These are phyloP conservation scores for Schizopygopsis pylzovi DNA, from an alignment of 2,797 vertebrate genomes.

Conservation along the genomic window DNA sequence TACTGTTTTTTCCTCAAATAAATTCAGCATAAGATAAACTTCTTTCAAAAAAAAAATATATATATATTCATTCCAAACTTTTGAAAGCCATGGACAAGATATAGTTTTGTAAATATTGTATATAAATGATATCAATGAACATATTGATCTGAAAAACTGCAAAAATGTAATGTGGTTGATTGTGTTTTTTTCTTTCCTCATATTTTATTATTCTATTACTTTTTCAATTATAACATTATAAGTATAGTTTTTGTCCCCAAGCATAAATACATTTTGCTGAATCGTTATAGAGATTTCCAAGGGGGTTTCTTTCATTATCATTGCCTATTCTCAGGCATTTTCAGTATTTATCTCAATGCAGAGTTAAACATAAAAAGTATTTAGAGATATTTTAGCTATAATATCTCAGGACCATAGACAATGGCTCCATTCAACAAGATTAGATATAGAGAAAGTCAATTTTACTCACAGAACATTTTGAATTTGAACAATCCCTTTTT, in stretches of 20 bases:
- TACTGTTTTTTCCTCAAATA: not conserved
- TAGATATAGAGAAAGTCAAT: not conserved
- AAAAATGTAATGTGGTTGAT: not conserved
- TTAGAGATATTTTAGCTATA: not conserved
- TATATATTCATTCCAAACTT: not conserved
- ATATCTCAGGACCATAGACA: not conserved
- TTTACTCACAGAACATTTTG: not conserved
- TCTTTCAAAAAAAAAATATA: not conserved
- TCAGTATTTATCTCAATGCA: not conserved
- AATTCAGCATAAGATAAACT: not conserved
- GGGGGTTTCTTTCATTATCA: not conserved
- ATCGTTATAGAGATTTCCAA: not conserved
- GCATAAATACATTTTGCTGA: not conserved
- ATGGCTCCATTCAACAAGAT: not conserved
- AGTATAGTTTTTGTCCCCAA: no score
- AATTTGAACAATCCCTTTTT: not conserved
- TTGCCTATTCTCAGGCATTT: not conserved
- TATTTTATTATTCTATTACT: not conserved
- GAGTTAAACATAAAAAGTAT: not conserved
- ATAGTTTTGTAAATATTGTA: not conserved
- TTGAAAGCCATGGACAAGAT: not conserved
- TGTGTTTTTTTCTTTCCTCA: not conserved
- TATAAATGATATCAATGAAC: not conserved
- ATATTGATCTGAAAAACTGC: not conserved
- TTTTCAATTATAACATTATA: not conserved